A percentile compares a stretch with the other conserved stretches of the same genome.
Evolutionary conservation across 2,888 invertebrate genomes (phyloP).

Genomic region (Saturnia japonica): DNA sequence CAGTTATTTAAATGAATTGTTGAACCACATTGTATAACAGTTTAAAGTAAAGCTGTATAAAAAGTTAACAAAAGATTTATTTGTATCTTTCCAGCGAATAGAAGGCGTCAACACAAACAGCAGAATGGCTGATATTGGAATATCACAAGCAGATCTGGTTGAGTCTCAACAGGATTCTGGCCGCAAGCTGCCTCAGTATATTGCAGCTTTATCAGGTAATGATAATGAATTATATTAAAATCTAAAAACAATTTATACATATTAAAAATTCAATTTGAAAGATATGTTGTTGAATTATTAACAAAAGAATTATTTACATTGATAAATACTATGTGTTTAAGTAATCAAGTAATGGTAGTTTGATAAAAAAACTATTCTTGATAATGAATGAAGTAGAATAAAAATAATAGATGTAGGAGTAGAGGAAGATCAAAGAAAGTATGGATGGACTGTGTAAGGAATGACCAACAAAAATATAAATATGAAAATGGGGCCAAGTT

Average conservation of each 20-base stretch:
- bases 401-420: too few species aligned
- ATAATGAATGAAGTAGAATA: too few species aligned
- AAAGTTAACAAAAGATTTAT: slow-evolving; percentile 16
- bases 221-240: background rate
- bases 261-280: too few species aligned
- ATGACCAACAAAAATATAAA: too few species aligned
- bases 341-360: too few species aligned
- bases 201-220: slow-evolving; percentile 84
- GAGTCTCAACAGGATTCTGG: slow-evolving; percentile 61
- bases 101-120: slow-evolving; percentile 70
- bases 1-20: background rate
- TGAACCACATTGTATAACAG: background rate
- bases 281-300: too few species aligned
- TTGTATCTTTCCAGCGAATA: slow-evolving; percentile 56
- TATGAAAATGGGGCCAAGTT: too few species aligned
- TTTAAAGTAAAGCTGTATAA: background rate
- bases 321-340: too few species aligned
- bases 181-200: slow-evolving; percentile 83
- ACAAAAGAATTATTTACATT: too few species aligned
- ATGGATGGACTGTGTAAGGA: too few species aligned
- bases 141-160: slow-evolving; percentile 82
- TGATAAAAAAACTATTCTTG: too few species aligned
- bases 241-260: background rate
- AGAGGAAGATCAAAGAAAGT: too few species aligned
- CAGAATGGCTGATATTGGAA: slow-evolving; percentile 80